Evolutionary conservation across 2,797 vertebrate species (phyloP), one percentile per base, ranked within the genome.

Genomic region (Gila robusta): DNA sequence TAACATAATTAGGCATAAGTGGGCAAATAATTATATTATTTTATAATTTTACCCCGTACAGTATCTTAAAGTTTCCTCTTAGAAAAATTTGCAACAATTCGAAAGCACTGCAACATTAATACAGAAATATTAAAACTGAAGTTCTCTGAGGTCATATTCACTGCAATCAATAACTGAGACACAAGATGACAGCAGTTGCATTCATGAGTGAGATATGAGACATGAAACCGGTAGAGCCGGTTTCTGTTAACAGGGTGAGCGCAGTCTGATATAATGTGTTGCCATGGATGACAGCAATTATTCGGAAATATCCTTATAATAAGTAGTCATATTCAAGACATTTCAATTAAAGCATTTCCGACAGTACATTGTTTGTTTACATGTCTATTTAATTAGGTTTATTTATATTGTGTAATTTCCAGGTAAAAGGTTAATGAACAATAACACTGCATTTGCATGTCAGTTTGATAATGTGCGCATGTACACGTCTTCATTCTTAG

Each of bases 371-470:
- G 26, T 32, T 47, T 69, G 59, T 64, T 77, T 67, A 77, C 59
- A 52, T 23, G 59, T 67, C 28, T 37, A 37, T 54, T 19, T 67
- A 77, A 84, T 84, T 84, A 77, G 59, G 32, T 83, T 66, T 47
- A 6, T 28, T 16, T 37, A 76, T 16, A 52, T 66, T 52, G 62
- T 44, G 64, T 28, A 44, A 35, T 39, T 84, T 41, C 17, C 44
- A 70, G 49, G 64, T 77, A 78, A 64, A 44, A 59, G 64, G 49
- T 79, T 71, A 78, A 70, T 78, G 35, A 84, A 79, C 64, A 84
- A 41, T 56, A 56, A 69, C 37, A 78, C 26, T 47, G 56, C 39
- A 16, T 67, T 5, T 41, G 62, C 32, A 12, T 67, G 70, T 81
- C 32, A 79, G 7, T 41, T 23, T 81, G 37, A 85, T 69, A 23